Evolutionary conservation across 2,888 invertebrate genomes (phyloP).

Genomic region (Gibbula magus): DNA sequence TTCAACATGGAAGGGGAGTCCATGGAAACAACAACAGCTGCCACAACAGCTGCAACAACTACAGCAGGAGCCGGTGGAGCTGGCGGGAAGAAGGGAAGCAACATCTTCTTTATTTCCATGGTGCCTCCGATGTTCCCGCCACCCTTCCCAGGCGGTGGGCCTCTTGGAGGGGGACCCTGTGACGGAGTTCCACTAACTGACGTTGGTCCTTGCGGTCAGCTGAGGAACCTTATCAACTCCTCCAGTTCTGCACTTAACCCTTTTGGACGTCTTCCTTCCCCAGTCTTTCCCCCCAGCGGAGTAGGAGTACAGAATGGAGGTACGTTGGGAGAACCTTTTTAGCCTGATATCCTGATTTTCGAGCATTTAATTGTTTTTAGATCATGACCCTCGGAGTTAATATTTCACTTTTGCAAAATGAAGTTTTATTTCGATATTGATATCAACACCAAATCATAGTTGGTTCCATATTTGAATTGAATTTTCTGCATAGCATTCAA

Average conservation of each 20-base stretch:
- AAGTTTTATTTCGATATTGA: too few relatives aligned
- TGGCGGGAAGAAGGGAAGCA: not conserved
- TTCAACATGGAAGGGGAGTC: not conserved
- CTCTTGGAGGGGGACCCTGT: not conserved
- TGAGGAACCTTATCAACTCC: not conserved
- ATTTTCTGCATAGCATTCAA: too few relatives aligned
- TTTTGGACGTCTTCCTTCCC: not conserved
- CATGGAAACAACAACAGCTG: not conserved
- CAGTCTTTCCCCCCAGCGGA: not conserved
- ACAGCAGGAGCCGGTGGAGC: not conserved
- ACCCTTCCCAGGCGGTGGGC: slow-evolving; percentile 3
- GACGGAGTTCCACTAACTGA: not conserved
- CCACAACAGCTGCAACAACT: not conserved
- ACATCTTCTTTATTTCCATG: slow-evolving; percentile 18
- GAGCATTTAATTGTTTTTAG: too few relatives aligned
- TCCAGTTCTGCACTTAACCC: not conserved
- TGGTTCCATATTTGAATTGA: too few relatives aligned
- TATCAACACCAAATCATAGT: too few relatives aligned
- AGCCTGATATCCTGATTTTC: too few relatives aligned
- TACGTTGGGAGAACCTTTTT: not conserved
- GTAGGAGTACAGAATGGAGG: not conserved
- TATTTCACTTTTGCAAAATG: too few relatives aligned
- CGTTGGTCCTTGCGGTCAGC: not conserved
- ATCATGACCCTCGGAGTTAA: too few relatives aligned
- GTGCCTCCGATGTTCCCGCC: slow-evolving; percentile 23